phyloP scores from a whole-genome alignment of 2,888 invertebrate genomes.

The Adela reaumurella region DNA sequence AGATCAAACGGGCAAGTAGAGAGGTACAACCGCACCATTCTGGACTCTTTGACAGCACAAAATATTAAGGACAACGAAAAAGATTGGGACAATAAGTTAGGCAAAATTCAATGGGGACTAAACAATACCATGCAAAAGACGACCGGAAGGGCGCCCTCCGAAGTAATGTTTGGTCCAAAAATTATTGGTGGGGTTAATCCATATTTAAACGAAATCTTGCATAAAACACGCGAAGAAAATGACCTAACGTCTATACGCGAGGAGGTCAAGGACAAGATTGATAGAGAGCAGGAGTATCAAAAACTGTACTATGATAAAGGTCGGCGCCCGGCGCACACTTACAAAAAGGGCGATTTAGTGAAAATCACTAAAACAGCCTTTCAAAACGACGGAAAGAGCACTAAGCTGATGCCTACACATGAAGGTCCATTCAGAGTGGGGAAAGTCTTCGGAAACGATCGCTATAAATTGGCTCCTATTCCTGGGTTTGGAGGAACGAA shows the following conservation, averaged over 20 bases:
- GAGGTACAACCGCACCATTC: constrained; percentile 2
- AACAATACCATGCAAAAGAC: constrained; percentile 3
- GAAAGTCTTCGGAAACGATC: constrained; percentile 7
- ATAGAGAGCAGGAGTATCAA: background rate
- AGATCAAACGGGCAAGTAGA: constrained; percentile 5
- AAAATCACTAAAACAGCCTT: constrained; percentile 7
- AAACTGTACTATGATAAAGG: constrained; percentile 1
- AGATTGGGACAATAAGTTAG: constrained; percentile 2
- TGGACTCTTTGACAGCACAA: constrained; percentile 1
- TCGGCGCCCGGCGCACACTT: constrained; percentile 1
- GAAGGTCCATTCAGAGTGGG: constrained; percentile 6
- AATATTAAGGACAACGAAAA: background rate
- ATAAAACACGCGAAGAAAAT: too few relatives aligned
- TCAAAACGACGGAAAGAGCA: constrained; percentile 6
- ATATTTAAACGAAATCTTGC: too few relatives aligned
- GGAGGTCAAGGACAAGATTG: constrained; percentile 1
- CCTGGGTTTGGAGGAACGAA: constrained; percentile 6
- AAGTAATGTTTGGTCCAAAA: constrained; percentile 2
- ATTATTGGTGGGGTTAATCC: constrained; percentile 1
- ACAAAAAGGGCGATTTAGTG: constrained; percentile 5
- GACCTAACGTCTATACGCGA: background rate
- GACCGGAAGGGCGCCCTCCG: background rate
- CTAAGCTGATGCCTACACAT: constrained; percentile 6
- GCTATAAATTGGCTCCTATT: constrained; percentile 6
- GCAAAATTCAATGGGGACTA: constrained; percentile 2